Percentiles rank a stretch among this genome's conserved stretches.
Conservation (phyloP, 2,888 invertebrate species). For the Scaptomyza flava region DNA sequence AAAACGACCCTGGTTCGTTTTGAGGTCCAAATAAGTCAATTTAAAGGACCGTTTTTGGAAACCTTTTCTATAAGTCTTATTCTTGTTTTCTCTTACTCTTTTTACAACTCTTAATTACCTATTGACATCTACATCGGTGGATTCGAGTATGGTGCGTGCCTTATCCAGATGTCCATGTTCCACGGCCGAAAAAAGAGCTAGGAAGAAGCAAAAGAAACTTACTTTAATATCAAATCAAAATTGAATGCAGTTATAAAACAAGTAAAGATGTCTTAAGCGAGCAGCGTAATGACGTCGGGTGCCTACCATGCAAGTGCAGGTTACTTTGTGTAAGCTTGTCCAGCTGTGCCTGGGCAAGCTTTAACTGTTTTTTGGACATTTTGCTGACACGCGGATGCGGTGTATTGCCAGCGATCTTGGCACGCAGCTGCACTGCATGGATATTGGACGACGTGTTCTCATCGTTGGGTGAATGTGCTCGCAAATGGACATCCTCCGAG, state of each 20-base stretch:
- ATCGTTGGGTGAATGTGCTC: constrained; percentile 36
- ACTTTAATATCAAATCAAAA: neutral
- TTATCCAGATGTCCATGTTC: constrained; percentile 98
- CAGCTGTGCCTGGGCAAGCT: constrained; percentile 89
- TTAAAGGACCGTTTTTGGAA: no score
- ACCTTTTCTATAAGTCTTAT: no score
- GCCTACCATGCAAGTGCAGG: constrained; percentile 93
- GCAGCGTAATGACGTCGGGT: neutral
- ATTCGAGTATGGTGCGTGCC: constrained; percentile 95
- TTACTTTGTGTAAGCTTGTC: constrained; percentile 92
- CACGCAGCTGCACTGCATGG: constrained; percentile 67
- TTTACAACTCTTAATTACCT: constrained; percentile 88
- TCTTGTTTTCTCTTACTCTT: neutral
- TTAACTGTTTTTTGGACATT: constrained; percentile 88
- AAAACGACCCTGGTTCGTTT: no score
- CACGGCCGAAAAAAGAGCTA: constrained; percentile 97
- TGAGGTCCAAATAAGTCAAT: no score
- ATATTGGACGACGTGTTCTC: constrained; percentile 71
- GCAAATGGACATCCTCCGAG: constrained; percentile 7
- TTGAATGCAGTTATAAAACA: neutral
- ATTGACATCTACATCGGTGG: constrained; percentile 96
- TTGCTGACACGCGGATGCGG: constrained; percentile 84
- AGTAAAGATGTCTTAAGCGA: neutral
- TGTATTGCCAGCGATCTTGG: constrained; percentile 70
- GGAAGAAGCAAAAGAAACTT: constrained; percentile 56